phyloP scores from a whole-genome alignment of 37 sponge, comb jelly and placozoan species.

The Chondrosia reniformis region DNA sequence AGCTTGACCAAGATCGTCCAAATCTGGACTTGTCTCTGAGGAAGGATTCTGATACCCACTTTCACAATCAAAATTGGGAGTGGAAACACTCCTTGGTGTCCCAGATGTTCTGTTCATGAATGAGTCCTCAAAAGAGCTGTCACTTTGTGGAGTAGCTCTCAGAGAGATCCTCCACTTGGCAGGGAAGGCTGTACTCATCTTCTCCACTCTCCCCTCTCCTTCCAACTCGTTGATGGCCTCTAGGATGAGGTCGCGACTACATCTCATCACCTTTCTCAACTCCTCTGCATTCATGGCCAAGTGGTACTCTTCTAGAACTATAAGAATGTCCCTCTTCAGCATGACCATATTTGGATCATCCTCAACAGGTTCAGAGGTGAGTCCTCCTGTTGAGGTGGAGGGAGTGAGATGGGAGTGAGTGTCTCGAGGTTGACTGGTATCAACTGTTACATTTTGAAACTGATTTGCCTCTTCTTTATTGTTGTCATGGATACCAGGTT shows the following conservation, averaged over 20 bases:
- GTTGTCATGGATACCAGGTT: background rate
- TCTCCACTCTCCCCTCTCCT: slow-evolving; percentile 33
- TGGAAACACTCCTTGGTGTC: background rate
- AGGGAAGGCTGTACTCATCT: slow-evolving; percentile 9
- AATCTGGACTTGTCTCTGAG: too few species aligned
- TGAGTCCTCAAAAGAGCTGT: too few species aligned
- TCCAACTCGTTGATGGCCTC: slow-evolving; percentile 46
- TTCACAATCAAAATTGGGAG: background rate
- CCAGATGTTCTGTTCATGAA: too few species aligned
- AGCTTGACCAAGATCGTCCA: background rate
- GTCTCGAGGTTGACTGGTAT: background rate
- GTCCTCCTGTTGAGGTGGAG: background rate
- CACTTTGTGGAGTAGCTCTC: too few species aligned
- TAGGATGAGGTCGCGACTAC: slow-evolving; percentile 47
- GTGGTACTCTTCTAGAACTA: background rate
- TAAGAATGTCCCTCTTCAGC: background rate
- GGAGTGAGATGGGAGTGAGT: background rate
- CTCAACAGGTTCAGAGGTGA: background rate
- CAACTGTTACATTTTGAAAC: background rate
- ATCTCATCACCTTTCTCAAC: background rate
- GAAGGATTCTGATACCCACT: too few species aligned
- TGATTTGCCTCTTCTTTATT: too few species aligned
- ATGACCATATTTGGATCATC: too few species aligned
- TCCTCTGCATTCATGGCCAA: background rate
- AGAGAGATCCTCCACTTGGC: slow-evolving; percentile 19